Percentiles rank a stretch among this genome's conserved stretches.
Conservation (phyloP, 2,797 vertebrate genomes). For the Telmatherina bonti region DNA sequence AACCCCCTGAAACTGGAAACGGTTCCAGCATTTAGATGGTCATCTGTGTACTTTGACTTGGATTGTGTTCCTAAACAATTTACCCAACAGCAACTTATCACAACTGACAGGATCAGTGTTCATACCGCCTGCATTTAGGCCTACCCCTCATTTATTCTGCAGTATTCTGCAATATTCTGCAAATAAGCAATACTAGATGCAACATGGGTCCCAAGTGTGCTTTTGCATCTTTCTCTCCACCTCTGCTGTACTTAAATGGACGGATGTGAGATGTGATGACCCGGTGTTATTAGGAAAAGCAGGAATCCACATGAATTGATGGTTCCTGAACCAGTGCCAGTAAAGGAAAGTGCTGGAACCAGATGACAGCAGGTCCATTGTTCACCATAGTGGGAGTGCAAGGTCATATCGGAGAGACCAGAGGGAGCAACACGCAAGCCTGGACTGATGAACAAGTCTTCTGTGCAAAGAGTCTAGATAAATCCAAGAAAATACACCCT, state of each 20-base stretch:
- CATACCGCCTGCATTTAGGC: too few species aligned
- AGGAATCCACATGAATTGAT: slow-evolving; percentile 36
- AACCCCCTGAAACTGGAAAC: neutral
- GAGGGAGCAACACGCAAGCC: slow-evolving; percentile 35
- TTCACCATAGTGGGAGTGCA: slow-evolving; percentile 58
- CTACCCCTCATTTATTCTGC: neutral
- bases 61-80: neutral
- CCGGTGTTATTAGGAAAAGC: slow-evolving; percentile 13
- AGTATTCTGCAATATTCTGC: neutral
- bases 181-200: slow-evolving; percentile 2
- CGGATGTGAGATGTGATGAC: slow-evolving; percentile 40
- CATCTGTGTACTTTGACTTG: neutral
- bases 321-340: slow-evolving; percentile 49
- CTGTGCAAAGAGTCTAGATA: slow-evolving; percentile 12
- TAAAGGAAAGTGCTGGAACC: slow-evolving; percentile 64
- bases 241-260: slow-evolving; percentile 1
- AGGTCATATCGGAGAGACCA: slow-evolving; percentile 59
- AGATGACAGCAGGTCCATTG: slow-evolving; percentile 61
- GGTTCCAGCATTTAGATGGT: neutral
- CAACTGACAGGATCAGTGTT: too few species aligned
- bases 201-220: neutral
- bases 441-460: slow-evolving; percentile 36
- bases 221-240: neutral
- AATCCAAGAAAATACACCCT: slow-evolving; percentile 17
- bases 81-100: too few species aligned